A percentile compares a stretch with the other conserved stretches of the same genome.
phyloP scores from a whole-genome alignment of 92 coral and sea anemone genomes.

The Siderastrea siderea region DNA sequence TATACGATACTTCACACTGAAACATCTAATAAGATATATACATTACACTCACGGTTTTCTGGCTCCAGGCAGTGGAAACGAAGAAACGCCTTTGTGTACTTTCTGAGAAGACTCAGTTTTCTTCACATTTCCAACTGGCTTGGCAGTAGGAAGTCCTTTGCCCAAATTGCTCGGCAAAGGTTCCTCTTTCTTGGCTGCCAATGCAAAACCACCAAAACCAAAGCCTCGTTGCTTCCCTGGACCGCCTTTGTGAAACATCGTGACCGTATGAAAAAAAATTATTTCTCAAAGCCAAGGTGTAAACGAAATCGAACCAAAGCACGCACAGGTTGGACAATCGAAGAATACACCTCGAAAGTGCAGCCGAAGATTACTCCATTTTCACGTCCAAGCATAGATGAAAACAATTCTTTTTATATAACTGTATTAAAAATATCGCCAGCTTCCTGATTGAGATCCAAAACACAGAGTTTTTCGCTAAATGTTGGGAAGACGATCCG shows the following conservation, averaged over 20 bases:
- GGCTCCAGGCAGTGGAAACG: conserved; percentile 55
- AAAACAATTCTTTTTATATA: not conserved
- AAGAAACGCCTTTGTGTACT: conserved; percentile 10
- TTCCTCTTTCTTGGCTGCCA: conserved; percentile 88
- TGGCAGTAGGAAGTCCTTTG: conserved; percentile 4
- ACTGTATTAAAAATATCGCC: not conserved
- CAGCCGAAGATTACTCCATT: not conserved
- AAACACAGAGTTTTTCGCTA: not conserved
- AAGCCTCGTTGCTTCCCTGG: conserved; percentile 93
- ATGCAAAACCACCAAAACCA: conserved; percentile 95
- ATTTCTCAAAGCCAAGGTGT: not conserved
- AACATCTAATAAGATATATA: no score
- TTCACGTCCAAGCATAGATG: not conserved
- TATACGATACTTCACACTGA: no score
- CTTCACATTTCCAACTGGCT: conserved; percentile 22
- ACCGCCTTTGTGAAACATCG: conserved; percentile 94
- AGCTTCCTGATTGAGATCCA: not conserved
- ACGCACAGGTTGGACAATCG: not conserved
- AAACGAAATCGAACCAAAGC: not conserved
- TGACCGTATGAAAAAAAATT: not conserved
- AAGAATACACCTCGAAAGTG: not conserved
- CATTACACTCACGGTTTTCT: conserved; percentile 65
- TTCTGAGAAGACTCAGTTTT: not conserved
- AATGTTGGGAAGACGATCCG: not conserved
- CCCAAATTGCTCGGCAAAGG: conserved; percentile 26